Evolutionary conservation across 2,113 vertebrate genomes (phyloP).

Genomic region (Elaphurus davidianus): DNA sequence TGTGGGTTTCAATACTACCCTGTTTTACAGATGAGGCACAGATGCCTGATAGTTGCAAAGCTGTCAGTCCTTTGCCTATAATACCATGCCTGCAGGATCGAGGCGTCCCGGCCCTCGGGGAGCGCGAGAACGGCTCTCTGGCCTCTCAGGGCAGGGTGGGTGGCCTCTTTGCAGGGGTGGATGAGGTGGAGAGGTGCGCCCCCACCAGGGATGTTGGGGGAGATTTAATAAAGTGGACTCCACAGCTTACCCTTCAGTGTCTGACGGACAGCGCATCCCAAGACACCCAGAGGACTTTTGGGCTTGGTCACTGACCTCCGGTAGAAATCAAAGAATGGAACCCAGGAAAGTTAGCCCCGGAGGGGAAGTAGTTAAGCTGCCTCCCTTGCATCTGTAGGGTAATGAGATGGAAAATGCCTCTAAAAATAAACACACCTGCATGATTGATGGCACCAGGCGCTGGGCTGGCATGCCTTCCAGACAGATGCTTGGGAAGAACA

Average conservation of each 20-base stretch:
- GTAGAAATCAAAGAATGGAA: background rate
- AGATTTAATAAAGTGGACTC: background rate
- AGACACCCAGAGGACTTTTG: background rate
- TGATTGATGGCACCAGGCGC: background rate
- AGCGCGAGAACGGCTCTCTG: background rate
- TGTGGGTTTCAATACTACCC: background rate
- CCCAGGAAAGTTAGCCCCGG: no score
- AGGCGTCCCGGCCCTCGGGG: no score
- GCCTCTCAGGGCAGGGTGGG: background rate
- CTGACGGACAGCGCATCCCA: background rate
- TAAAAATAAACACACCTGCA: background rate
- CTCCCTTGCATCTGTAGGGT: background rate
- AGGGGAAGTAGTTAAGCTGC: background rate
- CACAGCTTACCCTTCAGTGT: background rate
- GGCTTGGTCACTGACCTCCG: background rate
- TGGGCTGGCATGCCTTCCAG: background rate
- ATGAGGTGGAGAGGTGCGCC: no score
- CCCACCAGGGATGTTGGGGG: no score
- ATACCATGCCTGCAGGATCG: accelerated
- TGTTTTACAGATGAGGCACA: background rate
- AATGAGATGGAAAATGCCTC: background rate
- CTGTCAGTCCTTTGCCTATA: background rate
- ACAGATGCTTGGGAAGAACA: background rate
- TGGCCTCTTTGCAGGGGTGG: background rate
- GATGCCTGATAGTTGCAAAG: background rate